Evolutionary conservation across 1,140 invertebrate species (phyloP).

Genomic region (Tetraneura akinire): DNA sequence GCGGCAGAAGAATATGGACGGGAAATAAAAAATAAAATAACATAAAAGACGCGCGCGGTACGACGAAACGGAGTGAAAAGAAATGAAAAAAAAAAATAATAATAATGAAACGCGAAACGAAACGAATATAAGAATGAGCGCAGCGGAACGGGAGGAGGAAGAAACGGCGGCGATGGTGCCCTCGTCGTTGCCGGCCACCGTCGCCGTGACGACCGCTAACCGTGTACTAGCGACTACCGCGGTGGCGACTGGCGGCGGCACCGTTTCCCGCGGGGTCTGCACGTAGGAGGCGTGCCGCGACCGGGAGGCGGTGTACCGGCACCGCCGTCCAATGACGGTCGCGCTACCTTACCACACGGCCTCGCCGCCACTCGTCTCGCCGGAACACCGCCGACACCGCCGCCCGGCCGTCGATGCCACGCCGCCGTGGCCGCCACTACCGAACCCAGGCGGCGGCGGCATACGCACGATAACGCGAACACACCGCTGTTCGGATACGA

Average conservation of each 20-base stretch:
- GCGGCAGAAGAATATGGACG: neutral
- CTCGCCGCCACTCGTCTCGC: neutral
- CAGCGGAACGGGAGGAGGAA: neutral
- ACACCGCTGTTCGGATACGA: neutral
- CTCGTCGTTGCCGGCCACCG: slow-evolving; percentile 11
- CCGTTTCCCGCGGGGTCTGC: neutral
- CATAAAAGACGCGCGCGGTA: no score
- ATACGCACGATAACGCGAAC: neutral
- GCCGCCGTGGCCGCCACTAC: neutral
- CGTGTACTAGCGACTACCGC: neutral
- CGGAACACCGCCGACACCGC: neutral
- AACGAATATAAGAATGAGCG: neutral
- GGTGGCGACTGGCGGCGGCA: neutral
- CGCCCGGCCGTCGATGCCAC: neutral
- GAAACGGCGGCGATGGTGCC: slow-evolving; percentile 5
- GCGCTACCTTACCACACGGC: slow-evolving; percentile 11
- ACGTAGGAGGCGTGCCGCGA: neutral
- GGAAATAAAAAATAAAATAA: neutral
- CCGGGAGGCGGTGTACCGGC: slow-evolving; percentile 4
- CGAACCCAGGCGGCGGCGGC: neutral
- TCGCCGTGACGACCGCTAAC: slow-evolving; percentile 45
- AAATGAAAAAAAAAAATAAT: neutral
- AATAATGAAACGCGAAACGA: neutral
- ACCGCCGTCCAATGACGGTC: slow-evolving; percentile 10
- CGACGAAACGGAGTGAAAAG: neutral